These are phyloP conservation scores for Drosophila gaucha DNA, from an alignment of 2,888 invertebrate species.

Conservation along the genomic window DNA sequence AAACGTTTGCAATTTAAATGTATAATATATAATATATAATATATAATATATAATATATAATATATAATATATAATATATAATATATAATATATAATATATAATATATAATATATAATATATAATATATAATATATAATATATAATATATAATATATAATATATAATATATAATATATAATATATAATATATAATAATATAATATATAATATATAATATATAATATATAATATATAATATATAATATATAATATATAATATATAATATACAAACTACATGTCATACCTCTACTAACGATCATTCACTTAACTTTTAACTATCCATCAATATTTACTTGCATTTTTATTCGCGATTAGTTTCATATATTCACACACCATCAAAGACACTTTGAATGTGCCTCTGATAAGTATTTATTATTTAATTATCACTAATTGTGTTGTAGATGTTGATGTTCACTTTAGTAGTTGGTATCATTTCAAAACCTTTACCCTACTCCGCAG, in stretches of 20 bases:
- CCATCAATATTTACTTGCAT: not conserved
- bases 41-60: too few relatives aligned
- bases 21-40: too few relatives aligned
- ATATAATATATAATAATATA: too few relatives aligned
- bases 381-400: conserved; percentile 9
- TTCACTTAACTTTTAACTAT: not conserved
- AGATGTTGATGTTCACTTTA: conserved; percentile 31
- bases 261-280: not conserved
- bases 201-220: too few relatives aligned
- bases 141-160: too few relatives aligned
- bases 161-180: too few relatives aligned
- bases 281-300: not conserved
- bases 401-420: conserved; percentile 8
- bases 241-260: too few relatives aligned
- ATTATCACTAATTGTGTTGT: conserved; percentile 13
- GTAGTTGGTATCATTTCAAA: conserved; percentile 32
- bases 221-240: too few relatives aligned
- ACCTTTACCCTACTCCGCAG: conserved; percentile 14
- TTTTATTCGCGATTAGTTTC: conserved; percentile 7
- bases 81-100: too few relatives aligned
- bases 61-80: too few relatives aligned
- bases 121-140: too few relatives aligned
- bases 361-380: conserved; percentile 3
- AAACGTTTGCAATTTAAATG: not conserved
- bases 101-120: too few relatives aligned